Percentiles rank a stretch among this genome's conserved stretches.
phyloP scores from a whole-genome alignment of 2,888 invertebrate species.

The Tipula unca region DNA sequence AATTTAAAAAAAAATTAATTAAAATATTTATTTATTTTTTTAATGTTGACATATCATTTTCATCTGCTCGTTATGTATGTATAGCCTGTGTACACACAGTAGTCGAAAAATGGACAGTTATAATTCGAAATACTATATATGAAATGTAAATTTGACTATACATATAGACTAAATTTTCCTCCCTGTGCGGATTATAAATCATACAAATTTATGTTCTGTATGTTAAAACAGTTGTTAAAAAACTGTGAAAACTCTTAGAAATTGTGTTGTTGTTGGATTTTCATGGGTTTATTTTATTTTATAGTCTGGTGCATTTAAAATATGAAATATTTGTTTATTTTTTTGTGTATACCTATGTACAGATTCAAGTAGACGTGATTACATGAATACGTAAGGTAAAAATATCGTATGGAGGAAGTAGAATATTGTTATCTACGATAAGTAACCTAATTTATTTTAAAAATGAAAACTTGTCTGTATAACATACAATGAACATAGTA shows the following conservation, averaged over 20 bases:
- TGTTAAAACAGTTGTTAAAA: background rate
- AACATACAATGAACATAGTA: background rate
- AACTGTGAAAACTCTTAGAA: background rate
- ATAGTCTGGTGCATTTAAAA: background rate
- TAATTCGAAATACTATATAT: background rate
- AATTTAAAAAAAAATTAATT: background rate
- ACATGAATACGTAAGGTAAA: background rate
- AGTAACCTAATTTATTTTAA: background rate
- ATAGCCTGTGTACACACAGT: background rate
- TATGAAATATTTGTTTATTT: background rate
- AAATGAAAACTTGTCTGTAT: background rate
- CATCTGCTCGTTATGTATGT: background rate
- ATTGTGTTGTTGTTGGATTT: background rate
- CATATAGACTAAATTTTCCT: background rate
- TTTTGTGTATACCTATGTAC: background rate
- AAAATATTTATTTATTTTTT: background rate
- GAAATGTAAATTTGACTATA: too few species aligned
- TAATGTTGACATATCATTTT: slow-evolving; percentile 14
- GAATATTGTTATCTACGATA: background rate
- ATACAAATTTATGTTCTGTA: background rate
- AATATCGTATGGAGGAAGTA: background rate
- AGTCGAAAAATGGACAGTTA: background rate
- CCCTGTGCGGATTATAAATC: background rate
- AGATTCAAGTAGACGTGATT: background rate
- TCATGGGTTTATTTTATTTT: background rate